These are phyloP conservation scores for Sinhomidia bicolor DNA, from an alignment of 2,888 invertebrate genomes.

Conservation along the genomic window DNA sequence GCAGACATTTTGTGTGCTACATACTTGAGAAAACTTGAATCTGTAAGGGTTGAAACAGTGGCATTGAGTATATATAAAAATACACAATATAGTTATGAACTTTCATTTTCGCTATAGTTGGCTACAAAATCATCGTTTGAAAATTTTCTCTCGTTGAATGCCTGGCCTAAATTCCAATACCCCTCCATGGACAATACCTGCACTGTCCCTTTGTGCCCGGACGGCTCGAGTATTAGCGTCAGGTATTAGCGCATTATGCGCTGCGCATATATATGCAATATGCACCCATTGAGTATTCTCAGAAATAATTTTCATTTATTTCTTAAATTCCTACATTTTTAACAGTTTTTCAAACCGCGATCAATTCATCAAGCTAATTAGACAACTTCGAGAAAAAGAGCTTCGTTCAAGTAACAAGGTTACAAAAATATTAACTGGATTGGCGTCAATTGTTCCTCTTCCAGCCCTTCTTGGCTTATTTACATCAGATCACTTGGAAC, in stretches of 20 bases:
- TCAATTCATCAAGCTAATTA: constrained; percentile 57
- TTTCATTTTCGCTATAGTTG: too few relatives aligned
- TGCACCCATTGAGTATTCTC: too few relatives aligned
- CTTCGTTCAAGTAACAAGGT: constrained; percentile 54
- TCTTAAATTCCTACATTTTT: too few relatives aligned
- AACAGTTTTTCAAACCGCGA: constrained; percentile 61
- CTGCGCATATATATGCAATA: background rate
- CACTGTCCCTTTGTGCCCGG: constrained; percentile 53
- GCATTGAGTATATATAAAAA: too few relatives aligned
- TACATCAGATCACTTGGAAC: constrained; percentile 60
- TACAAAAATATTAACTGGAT: constrained; percentile 63
- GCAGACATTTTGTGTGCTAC: constrained; percentile 82
- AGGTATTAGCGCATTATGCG: constrained; percentile 48
- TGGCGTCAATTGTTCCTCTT: constrained; percentile 64
- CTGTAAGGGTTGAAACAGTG: constrained; percentile 23
- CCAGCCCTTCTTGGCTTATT: constrained; percentile 57
- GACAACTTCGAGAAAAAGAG: constrained; percentile 62
- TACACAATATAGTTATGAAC: too few relatives aligned
- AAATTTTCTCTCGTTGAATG: constrained; percentile 49
- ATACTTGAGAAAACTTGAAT: constrained; percentile 82
- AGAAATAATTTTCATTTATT: too few relatives aligned
- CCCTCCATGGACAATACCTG: constrained; percentile 61
- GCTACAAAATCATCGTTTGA: constrained; percentile 53
- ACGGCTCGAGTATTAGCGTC: constrained; percentile 48
- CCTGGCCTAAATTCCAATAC: constrained; percentile 60